phyloP scores from a whole-genome alignment of 2,113 vertebrate species.

The Pygoscelis adeliae region DNA sequence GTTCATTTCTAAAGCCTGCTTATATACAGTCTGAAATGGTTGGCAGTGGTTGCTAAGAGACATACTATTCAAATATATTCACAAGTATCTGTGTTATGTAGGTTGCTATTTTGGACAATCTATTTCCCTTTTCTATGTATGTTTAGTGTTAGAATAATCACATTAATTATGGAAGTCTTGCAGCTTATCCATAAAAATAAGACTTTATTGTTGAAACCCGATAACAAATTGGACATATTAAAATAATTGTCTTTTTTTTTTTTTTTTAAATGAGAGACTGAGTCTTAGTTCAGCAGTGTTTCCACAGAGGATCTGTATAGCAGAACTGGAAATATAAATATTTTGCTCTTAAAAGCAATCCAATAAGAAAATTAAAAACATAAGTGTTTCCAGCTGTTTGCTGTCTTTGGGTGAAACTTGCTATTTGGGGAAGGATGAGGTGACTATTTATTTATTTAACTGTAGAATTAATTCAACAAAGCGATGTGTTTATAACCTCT shows the following conservation, averaged over 20 bases:
- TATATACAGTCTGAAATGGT: slow-evolving; percentile 58
- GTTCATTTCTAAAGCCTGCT: slow-evolving; percentile 48
- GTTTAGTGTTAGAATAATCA: slow-evolving; percentile 57
- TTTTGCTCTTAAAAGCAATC: slow-evolving; percentile 1
- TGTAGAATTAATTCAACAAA: background rate
- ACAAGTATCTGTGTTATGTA: slow-evolving; percentile 62
- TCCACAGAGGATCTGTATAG: background rate
- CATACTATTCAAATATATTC: slow-evolving; percentile 63
- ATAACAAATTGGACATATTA: slow-evolving; percentile 1
- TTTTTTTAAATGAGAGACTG: background rate
- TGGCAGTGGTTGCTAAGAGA: slow-evolving; percentile 78
- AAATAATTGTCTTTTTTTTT: background rate
- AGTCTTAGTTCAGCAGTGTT: background rate
- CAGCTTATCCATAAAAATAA: slow-evolving; percentile 54
- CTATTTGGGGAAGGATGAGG: slow-evolving; percentile 27
- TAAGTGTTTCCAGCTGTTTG: slow-evolving; percentile 38
- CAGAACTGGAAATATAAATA: slow-evolving; percentile 36
- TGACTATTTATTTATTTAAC: slow-evolving; percentile 27
- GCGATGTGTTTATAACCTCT: slow-evolving; percentile 13
- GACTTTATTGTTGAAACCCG: background rate
- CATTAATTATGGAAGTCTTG: slow-evolving; percentile 51
- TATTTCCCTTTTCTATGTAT: slow-evolving; percentile 62
- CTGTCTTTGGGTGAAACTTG: slow-evolving; percentile 25
- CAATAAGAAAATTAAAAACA: background rate
- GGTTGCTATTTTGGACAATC: slow-evolving; percentile 69